Conservation (phyloP, 2,113 vertebrate species). For the Condylura cristata region DNA sequence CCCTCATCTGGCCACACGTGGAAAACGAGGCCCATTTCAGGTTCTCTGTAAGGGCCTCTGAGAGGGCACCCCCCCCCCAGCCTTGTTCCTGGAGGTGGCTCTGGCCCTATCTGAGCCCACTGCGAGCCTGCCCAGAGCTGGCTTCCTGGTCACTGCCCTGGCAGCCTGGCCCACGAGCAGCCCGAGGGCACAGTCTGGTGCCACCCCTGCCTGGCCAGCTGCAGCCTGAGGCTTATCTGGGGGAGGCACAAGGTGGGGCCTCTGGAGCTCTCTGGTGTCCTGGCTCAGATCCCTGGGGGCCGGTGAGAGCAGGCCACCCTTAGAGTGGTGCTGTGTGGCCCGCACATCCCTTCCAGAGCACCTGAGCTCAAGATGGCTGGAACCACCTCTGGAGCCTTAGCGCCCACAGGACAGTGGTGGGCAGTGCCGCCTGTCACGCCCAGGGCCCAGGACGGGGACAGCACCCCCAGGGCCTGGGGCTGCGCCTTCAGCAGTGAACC, state of each 20-base stretch:
- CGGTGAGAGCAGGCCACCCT: not conserved
- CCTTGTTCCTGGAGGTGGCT: not conserved
- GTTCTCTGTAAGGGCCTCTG: not conserved
- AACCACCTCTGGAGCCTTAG: not conserved
- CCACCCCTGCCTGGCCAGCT: not conserved
- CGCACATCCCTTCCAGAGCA: not conserved
- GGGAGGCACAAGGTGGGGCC: not conserved
- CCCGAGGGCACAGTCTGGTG: not conserved
- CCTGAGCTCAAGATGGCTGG: not conserved
- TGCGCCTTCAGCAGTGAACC: not conserved
- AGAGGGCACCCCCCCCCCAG: fast-evolving
- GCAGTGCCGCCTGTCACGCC: fast-evolving
- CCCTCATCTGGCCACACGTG: not conserved
- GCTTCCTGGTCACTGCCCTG: not conserved
- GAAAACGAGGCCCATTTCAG: not conserved
- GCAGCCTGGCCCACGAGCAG: not conserved
- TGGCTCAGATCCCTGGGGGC: not conserved
- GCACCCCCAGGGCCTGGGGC: not conserved
- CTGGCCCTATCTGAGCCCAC: too few species aligned
- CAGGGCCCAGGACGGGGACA: not conserved
- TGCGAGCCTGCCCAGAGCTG: not conserved
- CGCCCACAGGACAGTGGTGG: not conserved
- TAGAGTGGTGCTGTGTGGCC: not conserved
- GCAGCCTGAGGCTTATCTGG: not conserved
- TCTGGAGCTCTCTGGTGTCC: not conserved